Base-by-base conservation (phyloP, 2,888 invertebrate species). In the Brachyptera risi region DNA sequence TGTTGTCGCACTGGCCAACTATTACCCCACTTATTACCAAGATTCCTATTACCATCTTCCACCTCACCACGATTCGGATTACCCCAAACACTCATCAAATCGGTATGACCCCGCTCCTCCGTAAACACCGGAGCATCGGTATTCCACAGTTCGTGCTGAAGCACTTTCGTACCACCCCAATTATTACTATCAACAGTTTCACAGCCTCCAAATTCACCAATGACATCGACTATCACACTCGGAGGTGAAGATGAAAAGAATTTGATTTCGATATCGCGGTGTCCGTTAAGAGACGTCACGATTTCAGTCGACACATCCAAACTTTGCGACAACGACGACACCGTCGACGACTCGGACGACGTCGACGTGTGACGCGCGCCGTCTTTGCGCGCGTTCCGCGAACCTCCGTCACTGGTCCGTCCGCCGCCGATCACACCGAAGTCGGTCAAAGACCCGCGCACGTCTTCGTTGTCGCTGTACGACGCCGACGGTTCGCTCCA, bases 301-400 rank as follows among this genome's bases (percentile, higher is more conserved):
- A 89, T 89, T 71, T 88, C 86, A 35, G 88, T 87, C 31, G 87
- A 87, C 62, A 88, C 87, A 73, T 87, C 86, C 68, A 88, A 76
- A 44, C 80, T 79, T 56, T 79, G 76, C 1, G 73, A 71, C 19
- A 68, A 62, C 40, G 66, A 63, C 60, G 27, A 59, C 50, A 54
- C 62, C n/a, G 61, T 35, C 44, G 65, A 64, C 15, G 63, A 62
- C 15, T 65, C 56, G 40, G 64, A 60, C 21, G 65, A 61, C 3
- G 59, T 44, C 35, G 47, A 54, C 31, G 56, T 40, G 23, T 56
- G 64, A 71, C 49, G 61, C 56, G 54, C 61, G 56, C 37, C 15
- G 19, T 54, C 54, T 19, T 51, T 56, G 19, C 23, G 61, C 51
- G 56, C 58, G 57, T 35, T 19, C 11, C 51, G 17, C n/a, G 58